Base-by-base conservation (phyloP, 2,888 invertebrate genomes). In the Zygaena filipendulae region DNA sequence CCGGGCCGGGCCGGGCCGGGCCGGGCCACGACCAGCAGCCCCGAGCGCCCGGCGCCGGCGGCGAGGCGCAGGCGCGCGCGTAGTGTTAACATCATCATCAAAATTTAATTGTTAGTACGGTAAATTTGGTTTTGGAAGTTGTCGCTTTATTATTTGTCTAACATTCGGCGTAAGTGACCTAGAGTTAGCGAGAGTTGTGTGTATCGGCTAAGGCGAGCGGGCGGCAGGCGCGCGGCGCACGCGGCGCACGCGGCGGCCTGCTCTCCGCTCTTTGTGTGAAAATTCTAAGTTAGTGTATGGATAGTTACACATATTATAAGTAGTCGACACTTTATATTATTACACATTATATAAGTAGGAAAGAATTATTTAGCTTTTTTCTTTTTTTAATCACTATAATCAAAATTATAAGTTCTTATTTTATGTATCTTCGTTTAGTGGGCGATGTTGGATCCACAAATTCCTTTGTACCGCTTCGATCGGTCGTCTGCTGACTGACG, bases 311-410 rank as follows among this genome's bases (percentile, higher is more conserved):
- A 63, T 68, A 62, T 72, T 64, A 70, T 70, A 74, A 77, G 77
- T 79, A 79, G 77, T 71, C 71, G 71, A 75, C 77, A 79, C 77
- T 77, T 74, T 77, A 77, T 77, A 77, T 75, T 75, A 79, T 75
- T 74, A 77, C 74, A 71, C 74, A 64, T 67, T 66, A 62, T 77
- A 70, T 77, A 75, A 79, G 79, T 79, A 79, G 77, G 67, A 75
- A 71, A 71, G 64, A 74, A 74, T 77, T 79, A 74, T 77, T 79
- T 79, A 74, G 75, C 72, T 70, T 72, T 59, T 55, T 70, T 75
- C 67, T 39, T 29, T 52, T 59, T 70, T 77, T 75, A 74, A 72
- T 72, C 74, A 74, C 74, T 70, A 64, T 75, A 75, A 74, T 79
- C 72, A 71, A 79, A 79, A 77, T 79, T 79, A 72, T 75, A 75